Conservation (phyloP, 2,797 vertebrate species). For the Gymnodraco acuticeps region DNA sequence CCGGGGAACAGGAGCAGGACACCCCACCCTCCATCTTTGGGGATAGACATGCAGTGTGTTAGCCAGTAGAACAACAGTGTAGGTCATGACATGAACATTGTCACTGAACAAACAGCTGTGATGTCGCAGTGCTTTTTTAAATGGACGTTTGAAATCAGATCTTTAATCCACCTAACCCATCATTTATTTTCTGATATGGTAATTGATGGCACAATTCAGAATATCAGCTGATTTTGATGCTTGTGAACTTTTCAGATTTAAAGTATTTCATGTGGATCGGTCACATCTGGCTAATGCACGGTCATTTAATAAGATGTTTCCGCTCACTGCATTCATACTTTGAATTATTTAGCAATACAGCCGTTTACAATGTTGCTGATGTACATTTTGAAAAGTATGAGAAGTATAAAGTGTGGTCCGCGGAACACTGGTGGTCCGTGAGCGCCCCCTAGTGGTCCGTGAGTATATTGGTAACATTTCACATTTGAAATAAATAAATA, state of each 20-base stretch:
- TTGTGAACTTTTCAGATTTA: not conserved
- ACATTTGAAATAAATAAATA: too few species aligned
- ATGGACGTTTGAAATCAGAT: constrained; percentile 15
- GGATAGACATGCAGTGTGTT: constrained; percentile 35
- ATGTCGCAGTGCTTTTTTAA: constrained; percentile 25
- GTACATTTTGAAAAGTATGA: constrained; percentile 26
- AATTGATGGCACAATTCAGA: not conserved
- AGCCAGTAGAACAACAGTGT: constrained; percentile 44
- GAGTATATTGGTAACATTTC: too few species aligned
- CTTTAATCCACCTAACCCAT: not conserved
- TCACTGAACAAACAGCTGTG: constrained; percentile 34
- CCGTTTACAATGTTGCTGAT: constrained; percentile 27
- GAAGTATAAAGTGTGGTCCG: too few species aligned
- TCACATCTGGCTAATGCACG: constrained; percentile 20
- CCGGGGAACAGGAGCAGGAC: constrained; percentile 38
- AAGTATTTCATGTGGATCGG: constrained; percentile 22
- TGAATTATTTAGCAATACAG: constrained; percentile 59
- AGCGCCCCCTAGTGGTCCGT: too few species aligned
- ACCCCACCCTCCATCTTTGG: constrained; percentile 55
- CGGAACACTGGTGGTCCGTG: too few species aligned
- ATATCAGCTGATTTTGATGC: constrained; percentile 1
- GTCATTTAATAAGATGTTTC: constrained; percentile 35
- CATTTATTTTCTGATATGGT: not conserved
- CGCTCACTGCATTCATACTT: constrained; percentile 26
- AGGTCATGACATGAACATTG: constrained; percentile 62